Evolutionary conservation across 2,888 invertebrate genomes (phyloP), one percentile per base, ranked within the genome.

Genomic region (Pseudococcus viburni): DNA sequence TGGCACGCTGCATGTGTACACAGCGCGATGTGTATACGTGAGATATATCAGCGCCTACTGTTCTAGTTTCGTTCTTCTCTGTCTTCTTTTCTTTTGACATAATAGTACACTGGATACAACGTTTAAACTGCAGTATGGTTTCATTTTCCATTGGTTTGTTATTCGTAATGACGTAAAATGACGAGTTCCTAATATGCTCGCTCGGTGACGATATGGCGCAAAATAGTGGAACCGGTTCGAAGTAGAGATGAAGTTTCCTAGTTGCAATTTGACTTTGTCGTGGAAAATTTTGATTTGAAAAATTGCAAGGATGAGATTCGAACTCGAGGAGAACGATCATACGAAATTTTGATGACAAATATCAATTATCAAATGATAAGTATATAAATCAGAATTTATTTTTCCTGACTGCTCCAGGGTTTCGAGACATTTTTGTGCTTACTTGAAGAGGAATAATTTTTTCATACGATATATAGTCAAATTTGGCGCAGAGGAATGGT

Each of bases 11-110:
- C 2, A 19, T 80, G 42, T 80, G 80, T 80, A 42, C 77, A 39
- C 77, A 33, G 42, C 33, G 22, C 68, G 33, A 5, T 33, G 11
- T 22, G 51, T 55, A 11, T 84, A 85, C 84, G 59, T 85, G 84
- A 85, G 59, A 59, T 85, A 55, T 83, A 83, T 46, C 33, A 55
- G 84, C 55, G 26, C 48, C 51, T 55, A 51, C 51, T 85, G 84
- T 85, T 51, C 84, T 55, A 85, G 84, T 84, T 55, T 59, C 33
- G 80, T 46, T 80, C 33, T 46, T 85, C 55, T 85, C 33, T 26
- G 17, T 55, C 84, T 51, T 48, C 19, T 55, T 46, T 51, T 46
- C 22, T 64, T 73, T 12, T 73, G 33, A 73, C 73, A 73, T 73
- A 17, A 73, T 73, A 73, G 80, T n/a, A 8, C 9, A 46, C 7